These are phyloP conservation scores for Drosophila subquinaria DNA, from an alignment of 2,888 invertebrate species.

Conservation along the genomic window DNA sequence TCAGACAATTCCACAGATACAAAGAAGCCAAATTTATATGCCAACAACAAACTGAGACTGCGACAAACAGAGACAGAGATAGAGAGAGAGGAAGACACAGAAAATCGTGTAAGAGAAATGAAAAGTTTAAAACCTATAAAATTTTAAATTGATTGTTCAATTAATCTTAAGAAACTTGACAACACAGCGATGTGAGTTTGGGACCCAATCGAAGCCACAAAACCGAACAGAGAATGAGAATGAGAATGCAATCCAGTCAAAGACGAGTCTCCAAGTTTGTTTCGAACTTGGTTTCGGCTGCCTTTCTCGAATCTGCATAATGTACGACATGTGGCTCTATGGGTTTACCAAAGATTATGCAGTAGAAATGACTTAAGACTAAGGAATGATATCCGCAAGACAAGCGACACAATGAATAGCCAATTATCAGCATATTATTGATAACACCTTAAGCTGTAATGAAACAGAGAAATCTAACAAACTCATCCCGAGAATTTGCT, in stretches of 20 bases:
- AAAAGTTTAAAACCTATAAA: constrained; percentile 84
- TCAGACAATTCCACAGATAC: constrained; percentile 56
- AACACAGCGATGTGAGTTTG: constrained; percentile 59
- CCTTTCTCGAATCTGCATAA: constrained; percentile 18
- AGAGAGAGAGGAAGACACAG: constrained; percentile 30
- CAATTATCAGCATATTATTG: constrained; percentile 25
- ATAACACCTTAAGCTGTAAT: not conserved
- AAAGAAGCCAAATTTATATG: constrained; percentile 73
- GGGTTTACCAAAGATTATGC: constrained; percentile 3
- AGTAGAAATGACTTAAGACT: not conserved
- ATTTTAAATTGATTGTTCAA: constrained; percentile 85
- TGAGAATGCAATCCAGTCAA: constrained; percentile 56
- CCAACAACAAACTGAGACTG: constrained; percentile 48
- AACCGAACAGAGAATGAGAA: not conserved
- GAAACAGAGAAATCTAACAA: not conserved
- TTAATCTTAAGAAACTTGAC: constrained; percentile 84
- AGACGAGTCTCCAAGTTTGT: constrained; percentile 26
- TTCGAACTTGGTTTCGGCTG: constrained; percentile 18
- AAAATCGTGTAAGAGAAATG: constrained; percentile 74
- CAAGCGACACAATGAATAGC: constrained; percentile 24
- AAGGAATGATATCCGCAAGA: constrained; percentile 19
- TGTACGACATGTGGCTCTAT: constrained; percentile 21
- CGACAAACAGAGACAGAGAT: constrained; percentile 1
- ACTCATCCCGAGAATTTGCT: not conserved
- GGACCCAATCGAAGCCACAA: constrained; percentile 25